Evolutionary conservation across 2,113 vertebrate species (phyloP).

Genomic region (Rhinopomastus cyanomelas): DNA sequence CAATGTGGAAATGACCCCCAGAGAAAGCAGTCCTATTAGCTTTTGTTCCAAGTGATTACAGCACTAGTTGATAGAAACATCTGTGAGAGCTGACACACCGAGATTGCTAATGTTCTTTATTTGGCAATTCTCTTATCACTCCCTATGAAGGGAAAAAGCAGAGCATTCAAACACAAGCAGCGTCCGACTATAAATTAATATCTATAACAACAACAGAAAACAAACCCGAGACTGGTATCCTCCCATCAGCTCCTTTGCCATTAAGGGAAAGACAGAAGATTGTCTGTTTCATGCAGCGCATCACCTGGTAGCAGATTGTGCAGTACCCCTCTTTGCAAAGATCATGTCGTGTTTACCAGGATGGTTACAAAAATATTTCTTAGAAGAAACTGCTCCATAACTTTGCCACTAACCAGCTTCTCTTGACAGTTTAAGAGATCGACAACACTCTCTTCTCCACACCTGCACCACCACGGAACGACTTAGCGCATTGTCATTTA

Average conservation of each 20-base stretch:
- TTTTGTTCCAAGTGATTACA: constrained; percentile 12
- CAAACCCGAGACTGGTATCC: neutral
- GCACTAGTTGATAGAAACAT: constrained; percentile 1
- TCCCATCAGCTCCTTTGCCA: neutral
- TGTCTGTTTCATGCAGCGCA: neutral
- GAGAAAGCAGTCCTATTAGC: neutral
- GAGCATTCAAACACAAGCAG: constrained; percentile 2
- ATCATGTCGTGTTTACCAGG: neutral
- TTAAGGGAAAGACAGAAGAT: neutral
- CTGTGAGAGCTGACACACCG: neutral
- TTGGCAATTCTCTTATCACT: neutral
- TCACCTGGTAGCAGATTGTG: neutral
- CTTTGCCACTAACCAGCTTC: neutral
- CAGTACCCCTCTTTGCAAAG: neutral
- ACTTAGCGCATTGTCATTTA: neutral
- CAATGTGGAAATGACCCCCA: neutral
- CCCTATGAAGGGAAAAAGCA: neutral
- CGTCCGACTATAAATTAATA: neutral
- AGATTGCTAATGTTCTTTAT: neutral
- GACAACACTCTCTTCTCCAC: neutral
- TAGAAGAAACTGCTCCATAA: neutral
- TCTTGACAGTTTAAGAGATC: neutral
- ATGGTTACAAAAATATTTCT: neutral
- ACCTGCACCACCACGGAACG: neutral
- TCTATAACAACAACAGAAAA: neutral